phyloP scores from a whole-genome alignment of 2,888 invertebrate species.

The Lochmaea capreae region DNA sequence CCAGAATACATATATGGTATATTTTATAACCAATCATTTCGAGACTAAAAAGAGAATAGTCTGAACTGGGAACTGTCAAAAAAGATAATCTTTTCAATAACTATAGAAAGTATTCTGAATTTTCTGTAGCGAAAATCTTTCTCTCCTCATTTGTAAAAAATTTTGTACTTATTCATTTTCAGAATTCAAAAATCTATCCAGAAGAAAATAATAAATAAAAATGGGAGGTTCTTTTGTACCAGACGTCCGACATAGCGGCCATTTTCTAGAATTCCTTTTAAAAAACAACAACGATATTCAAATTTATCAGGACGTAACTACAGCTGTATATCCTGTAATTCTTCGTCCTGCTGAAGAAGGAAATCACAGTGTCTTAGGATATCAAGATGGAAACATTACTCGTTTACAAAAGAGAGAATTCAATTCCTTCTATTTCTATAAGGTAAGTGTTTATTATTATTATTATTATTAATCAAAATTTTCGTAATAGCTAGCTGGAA shows the following conservation, averaged over 20 bases:
- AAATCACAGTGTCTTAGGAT: conserved; percentile 22
- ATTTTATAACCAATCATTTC: too few species aligned
- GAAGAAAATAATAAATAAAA: conserved; percentile 32
- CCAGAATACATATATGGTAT: too few species aligned
- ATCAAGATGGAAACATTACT: conserved; percentile 13
- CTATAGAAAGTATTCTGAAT: too few species aligned
- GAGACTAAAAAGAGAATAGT: too few species aligned
- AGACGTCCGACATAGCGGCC: conserved; percentile 50
- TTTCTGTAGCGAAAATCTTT: too few species aligned
- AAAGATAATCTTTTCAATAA: too few species aligned
- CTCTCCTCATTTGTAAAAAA: too few species aligned
- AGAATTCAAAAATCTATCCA: conserved; percentile 1
- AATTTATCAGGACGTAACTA: conserved; percentile 45
- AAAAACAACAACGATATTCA: conserved; percentile 47
- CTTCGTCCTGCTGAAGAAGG: conserved; percentile 39
- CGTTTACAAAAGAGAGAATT: conserved; percentile 48
- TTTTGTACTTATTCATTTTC: neutral
- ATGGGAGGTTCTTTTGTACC: conserved; percentile 52
- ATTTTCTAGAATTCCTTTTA: conserved; percentile 48
- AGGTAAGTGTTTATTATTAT: conserved; percentile 59
- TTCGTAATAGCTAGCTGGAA: neutral
- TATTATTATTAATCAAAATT: neutral
- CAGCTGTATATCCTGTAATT: conserved; percentile 47
- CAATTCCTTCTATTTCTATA: conserved; percentile 70
- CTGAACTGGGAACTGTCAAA: too few species aligned